Conservation (phyloP, 2,797 vertebrate species). For the Tiaroga cobitis region DNA sequence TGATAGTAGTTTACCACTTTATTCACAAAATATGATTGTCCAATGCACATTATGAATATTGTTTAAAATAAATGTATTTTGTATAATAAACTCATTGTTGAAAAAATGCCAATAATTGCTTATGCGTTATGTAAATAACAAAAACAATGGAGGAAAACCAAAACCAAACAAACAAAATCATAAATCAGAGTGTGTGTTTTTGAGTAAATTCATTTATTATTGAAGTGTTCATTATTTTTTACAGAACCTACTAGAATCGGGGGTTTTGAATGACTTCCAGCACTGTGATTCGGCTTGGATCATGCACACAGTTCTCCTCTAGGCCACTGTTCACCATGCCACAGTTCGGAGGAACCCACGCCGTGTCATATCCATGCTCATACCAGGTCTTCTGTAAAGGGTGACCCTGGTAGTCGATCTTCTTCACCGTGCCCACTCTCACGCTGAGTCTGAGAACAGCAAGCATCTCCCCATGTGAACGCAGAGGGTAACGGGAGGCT, state of each 20-base stretch:
- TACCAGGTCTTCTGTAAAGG: conserved; percentile 71
- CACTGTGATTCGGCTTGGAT: conserved; percentile 34
- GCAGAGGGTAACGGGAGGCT: conserved; percentile 23
- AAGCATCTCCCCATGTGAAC: conserved; percentile 32
- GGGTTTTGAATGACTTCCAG: background rate
- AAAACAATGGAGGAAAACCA: background rate
- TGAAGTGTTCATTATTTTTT: background rate
- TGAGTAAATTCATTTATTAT: background rate
- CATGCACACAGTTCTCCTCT: conserved; percentile 47
- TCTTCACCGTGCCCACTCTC: conserved; percentile 68
- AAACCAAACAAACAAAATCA: background rate
- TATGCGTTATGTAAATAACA: background rate
- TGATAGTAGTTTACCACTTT: too few species aligned
- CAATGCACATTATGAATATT: background rate
- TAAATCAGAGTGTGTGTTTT: background rate
- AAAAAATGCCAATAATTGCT: background rate
- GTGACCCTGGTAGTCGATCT: conserved; percentile 70
- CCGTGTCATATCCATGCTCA: conserved; percentile 68
- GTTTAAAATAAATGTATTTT: background rate
- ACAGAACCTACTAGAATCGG: background rate
- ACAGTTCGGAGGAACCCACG: conserved; percentile 76
- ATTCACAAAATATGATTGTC: background rate
- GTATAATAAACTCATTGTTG: background rate
- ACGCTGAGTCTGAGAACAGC: conserved; percentile 67
- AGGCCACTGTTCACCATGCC: conserved; percentile 65